Base-by-base conservation (phyloP, 2,113 vertebrate genomes). In the Corydoras maculifer region DNA sequence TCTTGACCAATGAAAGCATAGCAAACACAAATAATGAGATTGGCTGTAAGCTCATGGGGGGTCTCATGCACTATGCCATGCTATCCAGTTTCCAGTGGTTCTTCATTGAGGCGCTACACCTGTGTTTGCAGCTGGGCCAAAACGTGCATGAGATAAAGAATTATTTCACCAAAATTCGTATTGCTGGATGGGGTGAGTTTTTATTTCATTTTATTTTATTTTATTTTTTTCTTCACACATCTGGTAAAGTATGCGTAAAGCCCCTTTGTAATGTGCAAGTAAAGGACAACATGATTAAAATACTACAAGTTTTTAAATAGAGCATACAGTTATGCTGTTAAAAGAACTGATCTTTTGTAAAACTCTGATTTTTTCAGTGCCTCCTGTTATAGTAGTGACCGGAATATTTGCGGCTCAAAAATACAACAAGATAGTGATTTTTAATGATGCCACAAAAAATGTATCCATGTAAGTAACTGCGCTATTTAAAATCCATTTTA, bases 71-170 rank as follows among this genome's bases (percentile, higher is more conserved):
- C 69, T 96, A 92, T 80, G 88, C 78, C 73, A 75, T 94, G 84
- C 80, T 95, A 77, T 82, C 86, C 62, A 90, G 84, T 29, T 94
- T 96, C 79, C 92, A 87, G 54, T 94, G 92, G 93, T 94, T 76
- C 5, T 85, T 71, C 0, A 82, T 85, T 29, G 90, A 93, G 69
- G 91, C 89, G 68, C 88, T 91, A 29, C 91, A 95, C 74, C 82
- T 94, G 73, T 92, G 91, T 72, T 78, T 92, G 10, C 86, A 92
- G 11, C 65, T 90, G 0, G 31, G 89, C 79, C 84, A 50, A 48
- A 79, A 61, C 3, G 82, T 4, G 70, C 76, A 0, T 81, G 80
- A 55, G 82, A 77, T 91, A 25, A 49, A 29, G 0, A 82, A 51
- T 73, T 93, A 93, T 75, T 25, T 92, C 30, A 69, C 73, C 8